Evolutionary conservation across 2,113 vertebrate species (phyloP).

Genomic region (Atrichornis clamosus): DNA sequence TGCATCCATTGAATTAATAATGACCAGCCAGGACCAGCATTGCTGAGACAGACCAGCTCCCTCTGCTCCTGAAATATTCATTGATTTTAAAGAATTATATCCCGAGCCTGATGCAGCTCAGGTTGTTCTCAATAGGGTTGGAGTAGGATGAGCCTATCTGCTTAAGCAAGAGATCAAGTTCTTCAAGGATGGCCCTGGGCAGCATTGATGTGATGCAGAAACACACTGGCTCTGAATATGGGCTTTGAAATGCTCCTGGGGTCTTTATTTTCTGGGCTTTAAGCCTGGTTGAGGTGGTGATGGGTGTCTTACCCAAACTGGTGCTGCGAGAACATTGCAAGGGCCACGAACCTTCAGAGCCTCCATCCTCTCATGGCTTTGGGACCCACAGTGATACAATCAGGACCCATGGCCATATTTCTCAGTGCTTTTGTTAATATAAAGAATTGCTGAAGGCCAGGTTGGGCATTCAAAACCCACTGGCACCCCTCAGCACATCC

Average conservation of each 20-base stretch:
- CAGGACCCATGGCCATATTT: fast-evolving
- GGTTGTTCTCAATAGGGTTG: background rate
- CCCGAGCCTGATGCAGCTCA: background rate
- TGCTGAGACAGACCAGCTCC: background rate
- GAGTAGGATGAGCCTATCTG: background rate
- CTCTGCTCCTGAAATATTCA: slow-evolving; percentile 58
- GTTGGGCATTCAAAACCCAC: background rate
- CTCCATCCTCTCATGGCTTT: background rate
- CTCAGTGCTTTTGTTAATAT: fast-evolving
- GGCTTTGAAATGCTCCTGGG: background rate
- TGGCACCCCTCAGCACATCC: background rate
- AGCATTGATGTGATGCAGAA: fast-evolving
- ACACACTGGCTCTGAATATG: background rate
- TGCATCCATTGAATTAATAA: slow-evolving; percentile 56
- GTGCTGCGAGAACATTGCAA: background rate
- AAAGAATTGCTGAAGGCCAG: background rate
- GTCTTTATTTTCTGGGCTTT: background rate
- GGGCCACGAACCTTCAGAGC: background rate
- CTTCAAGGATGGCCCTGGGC: background rate
- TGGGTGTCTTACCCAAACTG: background rate
- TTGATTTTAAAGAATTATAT: slow-evolving; percentile 3
- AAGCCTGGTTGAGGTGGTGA: background rate
- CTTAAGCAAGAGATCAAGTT: background rate
- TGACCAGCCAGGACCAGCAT: background rate
- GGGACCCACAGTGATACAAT: background rate